Conservation (phyloP, 2,113 vertebrate species). For the Pterocles gutturalis region DNA sequence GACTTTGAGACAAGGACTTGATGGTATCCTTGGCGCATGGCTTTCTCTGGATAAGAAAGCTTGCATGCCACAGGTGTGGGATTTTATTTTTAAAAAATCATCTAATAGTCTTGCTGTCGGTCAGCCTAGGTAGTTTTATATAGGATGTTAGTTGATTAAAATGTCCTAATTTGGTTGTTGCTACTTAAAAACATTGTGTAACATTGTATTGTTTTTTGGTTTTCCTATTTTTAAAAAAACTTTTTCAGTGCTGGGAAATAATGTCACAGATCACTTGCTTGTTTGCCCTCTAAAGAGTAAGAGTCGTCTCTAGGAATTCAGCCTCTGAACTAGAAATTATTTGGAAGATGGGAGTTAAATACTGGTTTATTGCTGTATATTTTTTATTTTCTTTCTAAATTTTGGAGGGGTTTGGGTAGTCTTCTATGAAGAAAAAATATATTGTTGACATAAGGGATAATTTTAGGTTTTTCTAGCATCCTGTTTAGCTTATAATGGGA, state of each 20-base stretch:
- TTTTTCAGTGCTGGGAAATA: background rate
- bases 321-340: background rate
- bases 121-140: background rate
- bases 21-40: background rate
- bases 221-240: background rate
- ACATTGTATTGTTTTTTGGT: rapidly evolving
- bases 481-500: background rate
- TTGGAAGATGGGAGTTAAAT: background rate
- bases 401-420: rapidly evolving
- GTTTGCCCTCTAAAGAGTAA: background rate
- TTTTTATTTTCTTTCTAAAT: background rate
- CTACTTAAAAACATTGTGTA: background rate
- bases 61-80: background rate
- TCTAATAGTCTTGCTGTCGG: background rate
- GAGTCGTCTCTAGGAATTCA: background rate
- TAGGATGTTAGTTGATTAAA: background rate
- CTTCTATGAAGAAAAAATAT: background rate
- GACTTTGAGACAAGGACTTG: background rate
- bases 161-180: background rate
- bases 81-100: background rate
- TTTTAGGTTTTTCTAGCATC: background rate
- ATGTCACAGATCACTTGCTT: background rate
- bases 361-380: background rate
- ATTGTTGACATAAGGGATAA: background rate
- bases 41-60: background rate